Evolutionary conservation across 2,888 invertebrate species (phyloP), one percentile per base, ranked within the genome.

Genomic region (Eupithecia centaureata): DNA sequence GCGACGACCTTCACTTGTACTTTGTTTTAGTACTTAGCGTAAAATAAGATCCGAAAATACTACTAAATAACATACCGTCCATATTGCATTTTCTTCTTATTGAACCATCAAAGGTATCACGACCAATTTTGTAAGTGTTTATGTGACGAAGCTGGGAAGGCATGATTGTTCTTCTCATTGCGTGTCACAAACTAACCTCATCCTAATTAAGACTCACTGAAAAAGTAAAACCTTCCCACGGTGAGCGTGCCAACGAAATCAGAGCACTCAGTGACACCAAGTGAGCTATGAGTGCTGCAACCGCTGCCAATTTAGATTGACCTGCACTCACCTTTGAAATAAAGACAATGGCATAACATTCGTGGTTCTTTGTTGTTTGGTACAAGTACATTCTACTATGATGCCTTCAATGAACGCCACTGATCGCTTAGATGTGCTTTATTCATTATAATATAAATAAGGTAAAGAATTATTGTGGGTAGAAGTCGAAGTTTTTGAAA

Each of bases 241-340:
- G 82, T 81, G 79, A 78, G 79, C 77, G 81, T 82, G 83, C 82
- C 79, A 79, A 83, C 83, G 79, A 85, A 90, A 88, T 85, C 89
- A 77, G 90, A 90, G 86, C 90, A 79, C 77, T 78, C 78, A 80
- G 86, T 89, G 88, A 89, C 90, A 90, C 88, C 88, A 83, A 83
- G 82, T 86, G 78, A 78, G 80, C 82, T 83, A 82, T 84, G 79
- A 82, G 79, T 78, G 78, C 78, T 74, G 75, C 85, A 87, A 86
- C 72, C 75, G 67, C 61, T 71, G 74, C 86, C 82, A 84, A 74
- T 76, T 64, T 83, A 80, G 71, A 65, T 69, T 76, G 86, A 82
- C 77, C 86, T 75, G 76, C 73, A 76, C 72, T 70, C 72, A 58
- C 71, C 72, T 74, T 65, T 32, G 52, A 57, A 61, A 62, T 69